These are phyloP conservation scores for Eupeodes luniger DNA, from an alignment of 2,888 invertebrate species.

Conservation along the genomic window DNA sequence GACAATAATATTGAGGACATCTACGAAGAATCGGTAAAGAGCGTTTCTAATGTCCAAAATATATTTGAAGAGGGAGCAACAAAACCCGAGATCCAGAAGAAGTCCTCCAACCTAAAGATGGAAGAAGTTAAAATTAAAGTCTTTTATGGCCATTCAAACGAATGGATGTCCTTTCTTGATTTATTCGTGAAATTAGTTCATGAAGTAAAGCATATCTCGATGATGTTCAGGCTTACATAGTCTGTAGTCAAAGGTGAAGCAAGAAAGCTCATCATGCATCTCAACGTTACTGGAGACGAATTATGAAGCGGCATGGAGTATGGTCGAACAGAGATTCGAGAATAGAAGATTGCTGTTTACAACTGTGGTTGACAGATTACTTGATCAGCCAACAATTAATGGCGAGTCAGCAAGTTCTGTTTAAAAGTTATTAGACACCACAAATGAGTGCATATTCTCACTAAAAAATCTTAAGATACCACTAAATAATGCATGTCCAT, in stretches of 20 bases:
- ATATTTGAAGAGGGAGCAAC: background rate
- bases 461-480: background rate
- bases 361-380: too few relatives aligned
- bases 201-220: background rate
- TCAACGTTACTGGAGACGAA: too few relatives aligned
- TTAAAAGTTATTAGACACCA: background rate
- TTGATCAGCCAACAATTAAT: too few relatives aligned
- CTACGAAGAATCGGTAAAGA: background rate
- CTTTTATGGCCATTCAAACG: background rate
- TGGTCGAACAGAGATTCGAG: too few relatives aligned
- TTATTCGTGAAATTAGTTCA: background rate
- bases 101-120: background rate
- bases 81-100: background rate
- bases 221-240: too few relatives aligned
- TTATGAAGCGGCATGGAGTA: too few relatives aligned
- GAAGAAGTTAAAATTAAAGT: background rate
- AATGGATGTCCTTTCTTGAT: constrained; percentile 1
- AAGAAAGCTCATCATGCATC: too few relatives aligned
- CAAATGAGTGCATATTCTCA: constrained; percentile 12
- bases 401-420: too few relatives aligned
- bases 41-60: background rate
- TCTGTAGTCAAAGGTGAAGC: too few relatives aligned
- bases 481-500: constrained; percentile 9
- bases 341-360: too few relatives aligned
- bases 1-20: background rate